Evolutionary conservation across 1,140 invertebrate species (phyloP).

Genomic region (Apolygus lucorum): DNA sequence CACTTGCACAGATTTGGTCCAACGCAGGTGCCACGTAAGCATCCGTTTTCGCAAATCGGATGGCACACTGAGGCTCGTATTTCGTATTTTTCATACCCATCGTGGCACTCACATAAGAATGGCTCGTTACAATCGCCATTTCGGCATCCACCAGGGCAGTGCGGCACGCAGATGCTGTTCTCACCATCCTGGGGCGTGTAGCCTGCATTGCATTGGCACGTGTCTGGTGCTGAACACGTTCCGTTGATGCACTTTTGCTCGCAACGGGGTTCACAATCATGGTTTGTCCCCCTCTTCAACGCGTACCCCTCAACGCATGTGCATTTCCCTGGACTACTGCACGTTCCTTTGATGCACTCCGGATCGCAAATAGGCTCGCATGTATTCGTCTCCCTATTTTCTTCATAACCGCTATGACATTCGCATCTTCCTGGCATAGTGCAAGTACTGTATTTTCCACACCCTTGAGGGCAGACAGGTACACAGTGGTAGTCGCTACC

Average conservation of each 20-base stretch:
- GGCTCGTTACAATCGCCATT: neutral
- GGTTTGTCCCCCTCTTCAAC: too few relatives aligned
- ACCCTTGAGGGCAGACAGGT: too few relatives aligned
- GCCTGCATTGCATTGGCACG: neutral
- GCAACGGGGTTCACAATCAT: conserved; percentile 18
- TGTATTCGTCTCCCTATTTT: neutral
- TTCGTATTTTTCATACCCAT: neutral
- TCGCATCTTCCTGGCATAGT: neutral
- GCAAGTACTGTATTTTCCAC: too few relatives aligned
- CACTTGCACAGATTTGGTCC: conserved; percentile 11
- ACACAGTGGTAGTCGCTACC: too few relatives aligned
- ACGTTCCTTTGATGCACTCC: neutral
- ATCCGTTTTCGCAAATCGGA: neutral
- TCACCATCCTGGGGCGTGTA: neutral
- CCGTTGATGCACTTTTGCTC: conserved; percentile 7
- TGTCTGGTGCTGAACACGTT: conserved; percentile 5
- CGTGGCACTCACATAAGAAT: neutral
- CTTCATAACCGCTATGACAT: neutral
- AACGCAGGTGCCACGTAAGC: conserved; percentile 4
- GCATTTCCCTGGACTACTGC: neutral
- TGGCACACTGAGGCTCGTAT: neutral
- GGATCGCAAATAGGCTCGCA: neutral
- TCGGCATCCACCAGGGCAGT: neutral
- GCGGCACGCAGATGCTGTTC: too few relatives aligned
- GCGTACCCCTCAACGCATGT: neutral